Conservation (phyloP, 2,113 vertebrate species). For the Pomatorhinus ruficollis region DNA sequence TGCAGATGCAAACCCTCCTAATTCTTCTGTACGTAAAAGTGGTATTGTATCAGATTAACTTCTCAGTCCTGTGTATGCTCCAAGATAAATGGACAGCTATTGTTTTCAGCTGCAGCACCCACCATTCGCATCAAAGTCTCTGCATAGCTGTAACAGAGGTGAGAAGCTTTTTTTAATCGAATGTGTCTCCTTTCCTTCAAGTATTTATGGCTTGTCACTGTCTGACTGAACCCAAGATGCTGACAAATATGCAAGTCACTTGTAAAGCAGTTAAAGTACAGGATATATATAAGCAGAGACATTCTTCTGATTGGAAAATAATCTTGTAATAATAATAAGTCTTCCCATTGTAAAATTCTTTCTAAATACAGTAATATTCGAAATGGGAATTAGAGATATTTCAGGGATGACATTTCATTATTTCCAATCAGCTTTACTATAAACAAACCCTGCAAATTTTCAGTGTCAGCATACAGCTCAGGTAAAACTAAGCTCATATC, state of each 20-base stretch:
- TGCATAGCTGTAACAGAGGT: background rate
- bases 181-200: constrained; percentile 8
- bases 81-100: background rate
- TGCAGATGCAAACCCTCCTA: background rate
- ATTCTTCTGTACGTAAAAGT: background rate
- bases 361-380: constrained; percentile 8
- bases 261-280: constrained; percentile 21
- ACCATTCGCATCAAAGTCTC: background rate
- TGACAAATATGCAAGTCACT: background rate
- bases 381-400: background rate
- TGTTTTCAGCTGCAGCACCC: background rate
- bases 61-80: background rate
- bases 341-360: constrained; percentile 44
- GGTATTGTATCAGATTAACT: background rate
- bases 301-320: constrained; percentile 39
- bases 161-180: background rate
- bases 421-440: constrained; percentile 28
- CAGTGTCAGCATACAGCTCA: background rate
- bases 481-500: background rate
- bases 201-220: constrained; percentile 7
- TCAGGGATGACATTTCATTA: background rate
- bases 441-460: constrained; percentile 9
- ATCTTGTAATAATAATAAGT: constrained; percentile 6
- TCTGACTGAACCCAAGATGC: background rate
- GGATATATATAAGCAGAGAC: background rate